phyloP scores from a whole-genome alignment of 2,888 invertebrate species.

The Neoscelio sp. region DNA sequence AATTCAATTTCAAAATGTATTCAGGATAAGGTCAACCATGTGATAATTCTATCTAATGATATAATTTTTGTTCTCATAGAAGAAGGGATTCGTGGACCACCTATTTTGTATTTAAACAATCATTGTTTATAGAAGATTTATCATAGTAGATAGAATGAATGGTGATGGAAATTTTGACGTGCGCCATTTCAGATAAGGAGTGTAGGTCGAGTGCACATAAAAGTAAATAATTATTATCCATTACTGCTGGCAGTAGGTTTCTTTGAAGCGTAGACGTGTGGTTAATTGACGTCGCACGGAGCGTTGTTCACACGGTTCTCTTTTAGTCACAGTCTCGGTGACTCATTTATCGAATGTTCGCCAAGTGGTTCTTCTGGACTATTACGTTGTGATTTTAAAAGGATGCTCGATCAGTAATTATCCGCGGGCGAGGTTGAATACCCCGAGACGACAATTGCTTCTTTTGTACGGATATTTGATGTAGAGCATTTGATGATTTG shows the following conservation, averaged over 20 bases:
- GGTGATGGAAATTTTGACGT: too few relatives aligned
- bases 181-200: slow-evolving; percentile 31
- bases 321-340: slow-evolving; percentile 68
- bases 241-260: slow-evolving; percentile 31
- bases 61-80: too few relatives aligned
- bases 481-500: too few relatives aligned
- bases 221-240: slow-evolving; percentile 46
- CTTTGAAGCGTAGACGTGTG: slow-evolving; percentile 24
- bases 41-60: too few relatives aligned
- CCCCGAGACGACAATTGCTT: slow-evolving; percentile 15
- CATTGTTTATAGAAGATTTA: too few relatives aligned
- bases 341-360: slow-evolving; percentile 75
- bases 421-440: slow-evolving; percentile 35
- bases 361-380: slow-evolving; percentile 76
- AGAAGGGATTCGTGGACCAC: too few relatives aligned
- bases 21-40: too few relatives aligned
- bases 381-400: slow-evolving; percentile 78
- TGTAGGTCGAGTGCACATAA: slow-evolving; percentile 34
- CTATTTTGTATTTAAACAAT: too few relatives aligned
- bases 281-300: slow-evolving; percentile 41
- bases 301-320: slow-evolving; percentile 71
- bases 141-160: too few relatives aligned
- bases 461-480: too few relatives aligned
- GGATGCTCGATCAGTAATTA: slow-evolving; percentile 76
- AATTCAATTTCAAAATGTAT: too few relatives aligned